Evolutionary conservation across 2,888 invertebrate species (phyloP).

Genomic region (Micoletzkya japonica): DNA sequence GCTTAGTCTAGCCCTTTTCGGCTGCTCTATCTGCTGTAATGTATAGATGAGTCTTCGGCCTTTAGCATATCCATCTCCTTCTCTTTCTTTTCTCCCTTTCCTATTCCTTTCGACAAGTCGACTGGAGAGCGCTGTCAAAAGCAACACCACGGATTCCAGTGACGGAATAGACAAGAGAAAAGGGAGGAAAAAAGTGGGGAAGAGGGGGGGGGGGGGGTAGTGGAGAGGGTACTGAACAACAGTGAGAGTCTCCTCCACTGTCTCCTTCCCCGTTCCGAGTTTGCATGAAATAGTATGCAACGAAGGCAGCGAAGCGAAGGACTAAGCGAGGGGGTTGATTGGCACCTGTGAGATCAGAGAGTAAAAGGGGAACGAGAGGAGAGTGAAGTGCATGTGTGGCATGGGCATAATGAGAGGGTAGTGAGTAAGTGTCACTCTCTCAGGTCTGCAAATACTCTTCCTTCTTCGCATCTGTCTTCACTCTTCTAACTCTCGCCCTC

Average conservation of each 20-base stretch:
- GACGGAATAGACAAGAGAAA: background rate
- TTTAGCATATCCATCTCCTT: background rate
- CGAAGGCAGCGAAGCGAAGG: too few relatives aligned
- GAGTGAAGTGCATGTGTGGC: too few relatives aligned
- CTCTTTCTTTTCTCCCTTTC: background rate
- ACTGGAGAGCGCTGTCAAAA: too few relatives aligned
- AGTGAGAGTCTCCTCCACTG: too few relatives aligned
- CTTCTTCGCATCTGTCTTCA: constrained; percentile 72
- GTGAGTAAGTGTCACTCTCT: too few relatives aligned
- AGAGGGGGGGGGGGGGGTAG: background rate
- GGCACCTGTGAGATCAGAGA: background rate
- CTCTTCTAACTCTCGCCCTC: constrained; percentile 72
- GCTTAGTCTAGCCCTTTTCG: too few relatives aligned
- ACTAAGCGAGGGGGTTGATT: background rate
- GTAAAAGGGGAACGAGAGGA: too few relatives aligned
- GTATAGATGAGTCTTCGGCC: background rate
- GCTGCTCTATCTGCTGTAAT: too few relatives aligned
- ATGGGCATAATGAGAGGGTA: background rate
- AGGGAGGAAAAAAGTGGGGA: background rate
- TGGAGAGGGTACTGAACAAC: background rate
- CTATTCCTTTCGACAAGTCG: constrained; percentile 1
- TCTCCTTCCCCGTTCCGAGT: too few relatives aligned
- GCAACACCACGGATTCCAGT: too few relatives aligned
- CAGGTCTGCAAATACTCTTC: constrained; percentile 56
- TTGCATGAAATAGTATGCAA: too few relatives aligned